These are phyloP conservation scores for Casuarius casuarius DNA, from an alignment of 2,113 vertebrate species.

Conservation along the genomic window DNA sequence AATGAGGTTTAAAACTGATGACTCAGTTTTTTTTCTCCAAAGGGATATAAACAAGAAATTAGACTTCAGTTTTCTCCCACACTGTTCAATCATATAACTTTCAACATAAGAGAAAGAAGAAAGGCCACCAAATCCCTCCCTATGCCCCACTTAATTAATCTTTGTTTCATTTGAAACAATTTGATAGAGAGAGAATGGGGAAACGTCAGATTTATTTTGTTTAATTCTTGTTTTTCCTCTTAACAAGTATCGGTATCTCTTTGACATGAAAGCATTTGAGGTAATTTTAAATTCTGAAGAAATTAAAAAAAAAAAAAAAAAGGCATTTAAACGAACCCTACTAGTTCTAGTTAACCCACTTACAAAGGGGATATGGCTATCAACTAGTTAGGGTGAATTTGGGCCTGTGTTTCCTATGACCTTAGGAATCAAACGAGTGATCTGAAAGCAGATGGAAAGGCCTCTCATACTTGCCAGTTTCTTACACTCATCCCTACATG, in stretches of 20 bases:
- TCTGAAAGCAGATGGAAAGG: not conserved
- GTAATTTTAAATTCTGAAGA: not conserved
- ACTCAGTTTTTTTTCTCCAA: not conserved
- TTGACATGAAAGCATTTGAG: not conserved
- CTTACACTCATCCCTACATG: not conserved
- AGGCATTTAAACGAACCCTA: not conserved
- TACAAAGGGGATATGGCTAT: not conserved
- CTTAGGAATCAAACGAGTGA: not conserved
- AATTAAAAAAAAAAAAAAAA: not conserved
- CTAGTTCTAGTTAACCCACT: not conserved
- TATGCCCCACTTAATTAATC: rapidly evolving
- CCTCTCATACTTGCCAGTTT: not conserved
- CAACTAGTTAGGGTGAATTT: not conserved
- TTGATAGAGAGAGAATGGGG: not conserved
- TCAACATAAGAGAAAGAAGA: not conserved
- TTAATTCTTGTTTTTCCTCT: not conserved
- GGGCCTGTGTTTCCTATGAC: not conserved
- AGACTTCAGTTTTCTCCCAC: not conserved
- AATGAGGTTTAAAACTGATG: not conserved
- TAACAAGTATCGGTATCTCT: not conserved
- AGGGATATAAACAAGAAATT: not conserved
- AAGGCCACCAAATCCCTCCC: not conserved
- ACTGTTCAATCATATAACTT: not conserved
- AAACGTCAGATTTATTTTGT: rapidly evolving
- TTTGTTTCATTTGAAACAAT: not conserved